Base-by-base conservation (phyloP, 2,113 vertebrate species). In the Octodon degus region DNA sequence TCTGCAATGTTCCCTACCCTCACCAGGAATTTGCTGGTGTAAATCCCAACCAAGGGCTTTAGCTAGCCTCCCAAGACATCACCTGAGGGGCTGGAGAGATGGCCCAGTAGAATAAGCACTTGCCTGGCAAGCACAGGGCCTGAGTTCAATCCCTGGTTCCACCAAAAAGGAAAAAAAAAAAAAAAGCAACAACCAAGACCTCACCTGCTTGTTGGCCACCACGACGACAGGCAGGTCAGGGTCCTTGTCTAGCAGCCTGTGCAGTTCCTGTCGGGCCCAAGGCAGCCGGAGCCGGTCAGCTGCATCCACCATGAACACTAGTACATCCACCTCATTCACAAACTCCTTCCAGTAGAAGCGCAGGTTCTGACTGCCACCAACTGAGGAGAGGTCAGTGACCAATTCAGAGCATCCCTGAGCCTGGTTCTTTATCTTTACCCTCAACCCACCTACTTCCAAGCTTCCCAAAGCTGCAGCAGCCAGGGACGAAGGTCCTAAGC, bases 141-240 rank as follows among this genome's bases (percentile, higher is more conserved):
- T 4, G 43, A 43, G 43, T 43, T 43, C 43, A 43, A 43, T 43
- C 43, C 43, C 43, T 43, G 43, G 43, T 43, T 43, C 43, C 43
- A 43, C 43, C 43, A 43, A 43, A 43, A 43, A 43, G 43, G n/a
- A n/a, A n/a, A 43, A 43, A 43, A 43, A 43, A 43, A 43, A 43
- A 43, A 43, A 43, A 43, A 43, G 43, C 43, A 43, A 43, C 43
- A 43, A 43, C 5, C 43, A 43, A 4, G 53, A 47, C 22, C 97
- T 98, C 91, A 99, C 99, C 99, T 99, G 99, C 95, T 99, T 99
- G 98, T 99, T 99, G 83, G 99, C 99, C 94, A 99, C 98, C 32
- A 99, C 94, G 0, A 99, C 98, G 83, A 99, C 98, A 0, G 99
- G 99, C 53, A 99, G 98, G 83, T 84, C 98, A 0, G 98, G 98